phyloP scores from a whole-genome alignment of 2,797 vertebrate species.

The Tinamus major region DNA sequence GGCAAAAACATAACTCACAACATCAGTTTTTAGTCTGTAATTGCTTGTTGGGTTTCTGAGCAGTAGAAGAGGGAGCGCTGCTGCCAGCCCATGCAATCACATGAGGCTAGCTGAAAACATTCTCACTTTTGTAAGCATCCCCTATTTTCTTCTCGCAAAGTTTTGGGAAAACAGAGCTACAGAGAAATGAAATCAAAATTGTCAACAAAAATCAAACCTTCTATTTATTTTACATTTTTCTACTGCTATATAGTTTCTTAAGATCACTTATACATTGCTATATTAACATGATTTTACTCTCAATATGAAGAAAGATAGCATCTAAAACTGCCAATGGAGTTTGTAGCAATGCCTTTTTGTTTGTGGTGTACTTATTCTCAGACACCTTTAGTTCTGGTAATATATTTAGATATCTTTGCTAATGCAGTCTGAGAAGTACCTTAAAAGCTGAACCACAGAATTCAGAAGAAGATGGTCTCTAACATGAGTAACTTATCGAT shows the following conservation, averaged over 20 bases:
- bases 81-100: not conserved
- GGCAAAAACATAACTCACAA: not conserved
- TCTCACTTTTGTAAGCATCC: not conserved
- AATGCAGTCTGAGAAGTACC: fast-evolving
- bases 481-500: not conserved
- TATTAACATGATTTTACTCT: not conserved
- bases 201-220: not conserved
- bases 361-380: not conserved
- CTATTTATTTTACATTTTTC: not conserved
- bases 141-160: not conserved
- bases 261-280: not conserved
- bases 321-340: not conserved
- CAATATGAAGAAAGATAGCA: not conserved
- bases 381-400: not conserved
- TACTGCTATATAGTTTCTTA: not conserved
- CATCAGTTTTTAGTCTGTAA: not conserved
- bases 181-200: not conserved
- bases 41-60: not conserved
- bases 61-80: not conserved
- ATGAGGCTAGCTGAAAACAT: not conserved
- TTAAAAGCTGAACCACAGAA: not conserved
- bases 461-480: not conserved
- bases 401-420: not conserved
- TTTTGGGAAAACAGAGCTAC: not conserved
- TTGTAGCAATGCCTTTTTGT: not conserved